Conservation (phyloP, 2,888 invertebrate genomes). For the Patella depressa region DNA sequence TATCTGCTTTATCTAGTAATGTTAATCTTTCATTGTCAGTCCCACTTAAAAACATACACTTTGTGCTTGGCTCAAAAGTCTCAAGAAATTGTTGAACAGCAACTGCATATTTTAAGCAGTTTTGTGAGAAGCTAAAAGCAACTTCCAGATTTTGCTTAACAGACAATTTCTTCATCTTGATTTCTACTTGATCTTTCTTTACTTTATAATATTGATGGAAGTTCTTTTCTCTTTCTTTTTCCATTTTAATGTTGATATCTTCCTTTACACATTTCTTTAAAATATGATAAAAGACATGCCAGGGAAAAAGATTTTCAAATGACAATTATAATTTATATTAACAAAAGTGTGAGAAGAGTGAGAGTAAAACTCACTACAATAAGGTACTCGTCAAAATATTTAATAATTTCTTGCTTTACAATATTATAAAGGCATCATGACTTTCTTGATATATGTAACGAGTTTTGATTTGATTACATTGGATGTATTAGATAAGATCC, state of each 20-base stretch:
- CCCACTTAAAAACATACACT: slow-evolving; percentile 37
- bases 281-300: too few species aligned
- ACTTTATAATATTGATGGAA: slow-evolving; percentile 16
- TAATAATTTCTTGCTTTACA: too few species aligned
- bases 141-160: slow-evolving; percentile 11
- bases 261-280: too few species aligned
- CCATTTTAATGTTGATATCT: neutral
- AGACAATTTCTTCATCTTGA: neutral
- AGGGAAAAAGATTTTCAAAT: too few species aligned
- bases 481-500: too few species aligned
- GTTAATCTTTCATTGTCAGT: slow-evolving; percentile 36
- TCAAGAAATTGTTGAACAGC: slow-evolving; percentile 28
- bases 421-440: too few species aligned
- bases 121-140: slow-evolving; percentile 34
- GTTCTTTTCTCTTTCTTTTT: slow-evolving; percentile 7
- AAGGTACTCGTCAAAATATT: too few species aligned
- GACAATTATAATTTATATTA: too few species aligned
- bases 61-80: slow-evolving; percentile 28
- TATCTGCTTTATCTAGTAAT: slow-evolving; percentile 50
- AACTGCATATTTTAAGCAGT: slow-evolving; percentile 32
- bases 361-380: too few species aligned
- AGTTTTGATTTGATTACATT: too few species aligned
- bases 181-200: neutral
- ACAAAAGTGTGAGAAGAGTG: too few species aligned
- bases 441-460: too few species aligned